These are phyloP conservation scores for Tursiops truncatus DNA, from an alignment of 2,113 vertebrate species.

Conservation along the genomic window DNA sequence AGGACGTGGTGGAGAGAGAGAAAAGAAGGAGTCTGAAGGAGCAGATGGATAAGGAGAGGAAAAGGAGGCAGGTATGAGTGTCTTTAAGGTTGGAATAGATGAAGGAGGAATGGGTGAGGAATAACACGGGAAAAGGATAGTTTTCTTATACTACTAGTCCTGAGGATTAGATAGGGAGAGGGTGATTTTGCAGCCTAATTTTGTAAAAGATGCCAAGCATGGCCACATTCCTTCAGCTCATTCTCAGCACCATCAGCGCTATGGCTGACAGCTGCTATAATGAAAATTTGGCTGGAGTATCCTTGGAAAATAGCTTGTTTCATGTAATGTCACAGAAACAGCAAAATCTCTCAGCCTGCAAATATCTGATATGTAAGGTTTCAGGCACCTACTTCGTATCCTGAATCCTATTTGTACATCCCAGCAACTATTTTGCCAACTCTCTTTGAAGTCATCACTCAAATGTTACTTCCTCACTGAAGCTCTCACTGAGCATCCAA, in stretches of 20 bases:
- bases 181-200: not conserved
- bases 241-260: not conserved
- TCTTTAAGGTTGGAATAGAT: not conserved
- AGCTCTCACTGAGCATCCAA: not conserved
- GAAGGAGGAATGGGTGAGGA: not conserved
- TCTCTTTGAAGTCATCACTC: not conserved
- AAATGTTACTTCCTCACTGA: not conserved
- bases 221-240: not conserved
- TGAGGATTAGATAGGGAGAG: not conserved
- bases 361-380: not conserved
- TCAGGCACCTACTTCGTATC: not conserved
- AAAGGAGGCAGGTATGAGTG: not conserved
- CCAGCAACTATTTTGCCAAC: not conserved
- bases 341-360: not conserved
- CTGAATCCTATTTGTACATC: not conserved
- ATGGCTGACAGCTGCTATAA: not conserved
- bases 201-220: not conserved
- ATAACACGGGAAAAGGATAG: not conserved
- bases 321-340: not conserved
- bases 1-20: not conserved
- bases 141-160: not conserved
- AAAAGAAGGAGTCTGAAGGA: not conserved
- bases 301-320: not conserved
- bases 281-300: not conserved
- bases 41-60: not conserved